Base-by-base conservation (phyloP, 2,113 vertebrate species). In the Platysteira castanea region DNA sequence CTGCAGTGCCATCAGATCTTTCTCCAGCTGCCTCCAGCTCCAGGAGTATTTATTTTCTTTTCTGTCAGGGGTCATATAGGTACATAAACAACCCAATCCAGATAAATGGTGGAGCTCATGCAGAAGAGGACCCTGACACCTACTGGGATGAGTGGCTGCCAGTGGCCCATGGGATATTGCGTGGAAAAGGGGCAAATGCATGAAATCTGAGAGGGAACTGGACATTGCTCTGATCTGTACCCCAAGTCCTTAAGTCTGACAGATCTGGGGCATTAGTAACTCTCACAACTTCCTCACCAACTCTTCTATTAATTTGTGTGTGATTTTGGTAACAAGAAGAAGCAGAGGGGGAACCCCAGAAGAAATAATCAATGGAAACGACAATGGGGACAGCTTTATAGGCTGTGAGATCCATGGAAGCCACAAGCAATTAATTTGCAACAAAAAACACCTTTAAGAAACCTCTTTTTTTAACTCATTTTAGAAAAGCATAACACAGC, bases 371-470 rank as follows among this genome's bases (percentile, higher is more conserved):
- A 56, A n/a, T 74, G 27, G 33, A 83, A 95, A 61, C 21, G 33
- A 77, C 28, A 79, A 46, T 23, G 33, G 50, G 15, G 31, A 60
- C 50, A 86, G 67, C 50, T 77, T 94, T 85, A 67, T 84, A 67
- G 52, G 56, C 56, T 81, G 64, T 35, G 68, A 78, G 76, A 75
- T 78, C 79, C 76, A 49, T 60, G 56, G 56, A 90, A 90, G 39
- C 44, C 79, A 92, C 75, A 83, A 87, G 75, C 46, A 95, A 94
- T 90, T 83, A 80, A 93, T 96, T 52, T 86, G 54, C 49, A 83
- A 59, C 63, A 90, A 80, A 90, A 60, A 63, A 5, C 59, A 81
- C 76, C 76, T 84, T 96, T 85, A 80, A 85, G 70, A 18, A 90
- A 67, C 14, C 8, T 15, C 28, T 74, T 87, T 84, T 37, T 76